Conservation (phyloP, 2,797 vertebrate genomes). For the Enoplosus armatus region DNA sequence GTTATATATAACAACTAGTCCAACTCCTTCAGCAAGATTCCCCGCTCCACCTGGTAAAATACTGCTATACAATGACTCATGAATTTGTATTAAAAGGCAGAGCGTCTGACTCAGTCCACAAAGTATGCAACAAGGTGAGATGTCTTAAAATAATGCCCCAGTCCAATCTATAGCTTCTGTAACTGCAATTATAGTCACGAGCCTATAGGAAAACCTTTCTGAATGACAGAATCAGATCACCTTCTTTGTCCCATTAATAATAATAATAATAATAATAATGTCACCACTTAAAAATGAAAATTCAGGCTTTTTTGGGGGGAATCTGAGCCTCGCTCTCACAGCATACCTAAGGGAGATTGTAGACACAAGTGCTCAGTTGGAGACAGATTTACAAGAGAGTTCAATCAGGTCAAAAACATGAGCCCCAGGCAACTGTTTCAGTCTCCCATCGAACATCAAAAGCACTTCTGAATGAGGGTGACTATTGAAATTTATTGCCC, state of each 20-base stretch:
- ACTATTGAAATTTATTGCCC: not conserved
- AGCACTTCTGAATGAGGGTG: not conserved
- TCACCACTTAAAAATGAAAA: not conserved
- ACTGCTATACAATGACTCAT: not conserved
- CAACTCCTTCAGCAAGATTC: not conserved
- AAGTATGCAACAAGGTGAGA: not conserved
- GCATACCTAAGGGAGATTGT: too few relatives aligned
- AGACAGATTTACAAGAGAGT: not conserved
- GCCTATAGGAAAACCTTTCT: not conserved
- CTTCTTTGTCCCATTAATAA: not conserved
- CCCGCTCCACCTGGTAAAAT: conserved; percentile 10
- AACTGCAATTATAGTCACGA: not conserved
- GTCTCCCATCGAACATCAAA: conserved; percentile 6
- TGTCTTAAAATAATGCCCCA: not conserved
- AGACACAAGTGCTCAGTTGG: not conserved
- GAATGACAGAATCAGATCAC: not conserved
- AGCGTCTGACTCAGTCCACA: conserved; percentile 39
- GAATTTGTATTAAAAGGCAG: conserved; percentile 15
- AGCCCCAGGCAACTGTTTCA: not conserved
- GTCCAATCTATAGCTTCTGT: not conserved
- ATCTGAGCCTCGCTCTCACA: not conserved
- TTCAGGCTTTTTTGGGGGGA: not conserved
- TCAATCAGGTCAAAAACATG: not conserved
- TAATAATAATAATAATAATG: too few relatives aligned
- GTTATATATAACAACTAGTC: conserved; percentile 13